phyloP scores from a whole-genome alignment of 2,797 vertebrate genomes.

The Sphenopsis melanotis region DNA sequence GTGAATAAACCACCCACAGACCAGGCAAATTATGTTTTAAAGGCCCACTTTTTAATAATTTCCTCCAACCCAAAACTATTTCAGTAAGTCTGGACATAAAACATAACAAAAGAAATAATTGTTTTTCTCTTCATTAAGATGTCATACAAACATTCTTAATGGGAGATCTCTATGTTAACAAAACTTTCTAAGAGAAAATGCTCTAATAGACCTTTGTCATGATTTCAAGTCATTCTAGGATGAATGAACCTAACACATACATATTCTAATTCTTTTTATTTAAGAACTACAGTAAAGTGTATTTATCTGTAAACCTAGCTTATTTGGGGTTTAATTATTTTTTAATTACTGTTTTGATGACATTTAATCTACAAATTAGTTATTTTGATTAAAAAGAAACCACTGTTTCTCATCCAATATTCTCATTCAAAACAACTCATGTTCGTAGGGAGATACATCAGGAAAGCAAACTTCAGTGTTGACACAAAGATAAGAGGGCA shows the following conservation, averaged over 20 bases:
- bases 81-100: not conserved
- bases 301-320: not conserved
- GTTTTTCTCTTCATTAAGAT: not conserved
- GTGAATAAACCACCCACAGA: not conserved
- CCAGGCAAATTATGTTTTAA: not conserved
- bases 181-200: not conserved
- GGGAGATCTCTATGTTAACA: not conserved
- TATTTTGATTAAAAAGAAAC: not conserved
- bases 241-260: not conserved
- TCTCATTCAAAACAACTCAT: not conserved
- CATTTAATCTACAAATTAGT: not conserved
- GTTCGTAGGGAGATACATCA: not conserved
- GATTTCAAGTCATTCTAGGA: not conserved
- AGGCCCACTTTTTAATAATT: not conserved
- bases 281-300: not conserved
- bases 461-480: not conserved
- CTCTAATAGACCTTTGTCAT: not conserved
- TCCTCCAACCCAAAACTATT: not conserved
- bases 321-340: not conserved
- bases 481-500: not conserved
- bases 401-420: not conserved
- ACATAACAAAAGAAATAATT: not conserved
- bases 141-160: not conserved
- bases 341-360: not conserved
- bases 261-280: not conserved